Conservation (phyloP, 2,797 vertebrate genomes). For the Chrysolophus pictus region DNA sequence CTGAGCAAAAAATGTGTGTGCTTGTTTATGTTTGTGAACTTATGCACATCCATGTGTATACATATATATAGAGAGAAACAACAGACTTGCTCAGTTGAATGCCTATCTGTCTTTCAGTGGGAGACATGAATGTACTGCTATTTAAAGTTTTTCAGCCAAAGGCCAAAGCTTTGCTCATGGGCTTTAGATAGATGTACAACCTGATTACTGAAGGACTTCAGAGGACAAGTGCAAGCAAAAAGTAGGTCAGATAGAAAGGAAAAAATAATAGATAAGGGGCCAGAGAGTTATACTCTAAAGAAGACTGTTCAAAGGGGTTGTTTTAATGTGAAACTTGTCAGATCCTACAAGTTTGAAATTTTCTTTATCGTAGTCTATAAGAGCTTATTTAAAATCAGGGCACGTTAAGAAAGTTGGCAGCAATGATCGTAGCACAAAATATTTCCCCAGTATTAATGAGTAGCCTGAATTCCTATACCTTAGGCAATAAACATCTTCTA, state of each 20-base stretch:
- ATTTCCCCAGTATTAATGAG: slow-evolving; percentile 61
- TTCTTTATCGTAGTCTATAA: slow-evolving; percentile 32
- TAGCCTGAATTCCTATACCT: slow-evolving; percentile 20
- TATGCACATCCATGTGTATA: not conserved
- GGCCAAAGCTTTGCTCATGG: slow-evolving; percentile 40
- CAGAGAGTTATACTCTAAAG: not conserved
- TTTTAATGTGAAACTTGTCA: slow-evolving; percentile 44
- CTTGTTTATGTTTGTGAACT: not conserved
- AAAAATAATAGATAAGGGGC: not conserved
- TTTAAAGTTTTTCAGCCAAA: slow-evolving; percentile 51
- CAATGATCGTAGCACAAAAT: slow-evolving; percentile 45
- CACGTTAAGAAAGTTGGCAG: slow-evolving; percentile 50
- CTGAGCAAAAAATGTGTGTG: not conserved
- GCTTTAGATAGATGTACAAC: slow-evolving; percentile 40
- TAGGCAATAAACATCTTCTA: slow-evolving; percentile 29
- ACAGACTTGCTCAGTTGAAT: not conserved
- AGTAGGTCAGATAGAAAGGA: slow-evolving; percentile 30
- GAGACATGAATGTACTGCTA: not conserved
- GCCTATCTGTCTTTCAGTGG: not conserved
- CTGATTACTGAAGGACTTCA: slow-evolving; percentile 63
- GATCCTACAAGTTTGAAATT: slow-evolving; percentile 35
- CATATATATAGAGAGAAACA: not conserved
- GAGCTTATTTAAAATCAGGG: slow-evolving; percentile 39
- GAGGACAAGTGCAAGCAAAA: slow-evolving; percentile 41
- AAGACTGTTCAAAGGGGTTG: not conserved